Percentiles rank a stretch among this genome's conserved stretches.
Conservation (phyloP, 2,113 vertebrate genomes). For the Dendropsophus ebraccatus region DNA sequence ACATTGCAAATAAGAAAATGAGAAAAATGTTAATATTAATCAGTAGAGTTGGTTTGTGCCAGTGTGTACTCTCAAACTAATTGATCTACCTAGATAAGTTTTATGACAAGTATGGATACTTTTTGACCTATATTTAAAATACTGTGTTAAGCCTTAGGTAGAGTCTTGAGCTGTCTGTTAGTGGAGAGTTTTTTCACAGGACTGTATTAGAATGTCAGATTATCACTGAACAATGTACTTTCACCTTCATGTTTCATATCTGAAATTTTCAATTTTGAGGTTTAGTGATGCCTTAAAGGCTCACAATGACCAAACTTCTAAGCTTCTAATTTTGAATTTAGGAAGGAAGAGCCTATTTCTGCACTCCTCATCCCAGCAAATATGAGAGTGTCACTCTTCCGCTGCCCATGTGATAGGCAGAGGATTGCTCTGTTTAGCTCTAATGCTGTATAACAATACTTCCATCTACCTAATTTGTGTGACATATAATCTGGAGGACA, state of each 20-base stretch:
- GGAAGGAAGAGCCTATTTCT: neutral
- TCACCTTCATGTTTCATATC: neutral
- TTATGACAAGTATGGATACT: neutral
- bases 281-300: neutral
- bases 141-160: neutral
- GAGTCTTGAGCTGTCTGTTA: neutral
- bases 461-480: constrained; percentile 5
- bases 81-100: too few species aligned
- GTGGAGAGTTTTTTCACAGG: neutral
- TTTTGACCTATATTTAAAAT: neutral
- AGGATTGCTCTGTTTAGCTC: neutral
- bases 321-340: neutral
- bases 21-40: too few species aligned
- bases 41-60: too few species aligned
- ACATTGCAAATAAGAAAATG: too few species aligned
- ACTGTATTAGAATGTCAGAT: neutral
- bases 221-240: neutral
- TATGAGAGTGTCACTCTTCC: neutral
- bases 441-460: neutral
- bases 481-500: neutral
- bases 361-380: neutral
- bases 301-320: neutral
- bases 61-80: too few species aligned
- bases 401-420: neutral
- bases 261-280: neutral